These are phyloP conservation scores for Polypterus bichir DNA, from an alignment of 2,113 vertebrate genomes.

Conservation along the genomic window DNA sequence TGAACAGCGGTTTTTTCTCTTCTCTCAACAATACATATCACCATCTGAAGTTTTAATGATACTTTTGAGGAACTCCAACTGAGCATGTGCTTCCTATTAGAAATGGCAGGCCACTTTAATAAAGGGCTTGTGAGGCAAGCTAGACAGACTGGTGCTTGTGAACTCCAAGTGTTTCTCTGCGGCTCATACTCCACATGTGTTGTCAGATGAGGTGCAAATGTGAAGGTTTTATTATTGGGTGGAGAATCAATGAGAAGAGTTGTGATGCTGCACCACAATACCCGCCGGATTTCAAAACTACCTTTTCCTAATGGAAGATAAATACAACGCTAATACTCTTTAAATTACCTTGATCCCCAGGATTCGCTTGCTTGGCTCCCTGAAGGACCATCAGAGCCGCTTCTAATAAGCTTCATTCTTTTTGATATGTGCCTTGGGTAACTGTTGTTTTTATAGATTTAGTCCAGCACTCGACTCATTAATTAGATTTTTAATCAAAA, in stretches of 20 bases:
- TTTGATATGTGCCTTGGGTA: slow-evolving; percentile 1
- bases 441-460: slow-evolving; percentile 9
- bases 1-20: too few species aligned
- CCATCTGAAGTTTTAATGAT: too few species aligned
- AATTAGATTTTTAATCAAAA: slow-evolving; percentile 19
- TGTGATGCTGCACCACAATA: neutral
- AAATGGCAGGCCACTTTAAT: too few species aligned
- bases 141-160: too few species aligned
- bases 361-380: neutral
- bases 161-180: too few species aligned
- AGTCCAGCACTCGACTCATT: slow-evolving; percentile 10
- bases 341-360: slow-evolving; percentile 11
- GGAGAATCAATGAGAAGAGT: neutral
- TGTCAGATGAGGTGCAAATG: neutral
- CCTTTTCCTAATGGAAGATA: slow-evolving; percentile 6
- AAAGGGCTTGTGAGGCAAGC: too few species aligned
- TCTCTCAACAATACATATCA: too few species aligned
- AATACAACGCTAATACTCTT: slow-evolving; percentile 9
- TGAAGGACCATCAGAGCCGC: neutral
- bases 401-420: slow-evolving; percentile 4
- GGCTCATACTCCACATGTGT: too few species aligned
- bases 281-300: neutral
- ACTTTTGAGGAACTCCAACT: too few species aligned
- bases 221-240: neutral
- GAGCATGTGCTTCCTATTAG: too few species aligned